A percentile compares a stretch with the other conserved stretches of the same genome.
phyloP scores from a whole-genome alignment of 2,113 vertebrate genomes.

The Ictalurus punctatus region DNA sequence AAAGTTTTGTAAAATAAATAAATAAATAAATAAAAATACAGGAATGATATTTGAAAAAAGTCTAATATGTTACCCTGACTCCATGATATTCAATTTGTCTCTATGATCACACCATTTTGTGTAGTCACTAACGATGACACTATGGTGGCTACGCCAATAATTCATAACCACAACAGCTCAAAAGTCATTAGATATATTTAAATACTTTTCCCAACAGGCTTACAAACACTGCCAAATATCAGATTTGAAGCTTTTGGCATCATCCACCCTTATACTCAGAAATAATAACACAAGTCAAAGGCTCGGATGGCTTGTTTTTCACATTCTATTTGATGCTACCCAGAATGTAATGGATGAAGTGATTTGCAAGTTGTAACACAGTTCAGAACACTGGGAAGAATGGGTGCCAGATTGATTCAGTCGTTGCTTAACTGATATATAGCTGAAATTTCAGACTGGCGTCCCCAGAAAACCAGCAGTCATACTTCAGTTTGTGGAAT shows the following conservation, averaged over 20 bases:
- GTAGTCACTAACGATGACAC: not conserved
- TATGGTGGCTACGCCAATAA: constrained; percentile 2
- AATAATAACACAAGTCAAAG: constrained; percentile 6
- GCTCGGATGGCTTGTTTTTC: constrained; percentile 13
- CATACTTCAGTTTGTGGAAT: constrained; percentile 9
- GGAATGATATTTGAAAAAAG: constrained; percentile 34
- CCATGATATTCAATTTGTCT: not conserved
- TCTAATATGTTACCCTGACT: not conserved
- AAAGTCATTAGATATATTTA: constrained; percentile 1
- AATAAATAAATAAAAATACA: not conserved
- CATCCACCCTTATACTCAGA: not conserved
- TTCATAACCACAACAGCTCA: not conserved
- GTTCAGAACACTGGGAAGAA: constrained; percentile 7
- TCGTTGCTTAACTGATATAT: not conserved
- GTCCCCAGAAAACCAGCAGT: constrained; percentile 16
- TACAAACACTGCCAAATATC: constrained; percentile 31
- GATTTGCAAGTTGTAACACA: constrained; percentile 9
- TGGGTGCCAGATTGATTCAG: constrained; percentile 31
- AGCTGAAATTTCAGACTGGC: constrained; percentile 2
- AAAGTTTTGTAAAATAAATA: not conserved
- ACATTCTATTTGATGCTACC: not conserved
- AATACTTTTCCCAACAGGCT: not conserved
- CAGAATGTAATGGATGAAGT: constrained; percentile 22
- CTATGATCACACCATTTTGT: not conserved
- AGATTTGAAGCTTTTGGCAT: constrained; percentile 42